Evolutionary conservation across 1,140 invertebrate species (phyloP), one percentile per base, ranked within the genome.

Genomic region (Zaprionus capensis): DNA sequence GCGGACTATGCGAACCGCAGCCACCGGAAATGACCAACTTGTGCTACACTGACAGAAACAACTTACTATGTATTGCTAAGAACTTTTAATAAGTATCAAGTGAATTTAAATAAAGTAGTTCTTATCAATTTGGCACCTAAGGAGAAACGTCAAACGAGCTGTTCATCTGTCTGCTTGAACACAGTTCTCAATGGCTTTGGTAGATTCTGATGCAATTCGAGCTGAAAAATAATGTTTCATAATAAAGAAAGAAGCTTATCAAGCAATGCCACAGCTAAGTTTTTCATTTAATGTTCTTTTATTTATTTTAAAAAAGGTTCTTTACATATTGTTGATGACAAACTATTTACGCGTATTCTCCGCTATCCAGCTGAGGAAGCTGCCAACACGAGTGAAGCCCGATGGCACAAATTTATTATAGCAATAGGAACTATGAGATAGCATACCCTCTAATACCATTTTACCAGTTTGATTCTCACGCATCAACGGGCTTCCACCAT

Each of bases 21-120:
- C 80, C 83, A 74, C 84, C 78, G 84, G 84, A 88, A 84, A 84
- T 84, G 74, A 72, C 74, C 61, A 81, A 83, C 72, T 83, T 80
- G 68, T 34, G 75, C 58, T 24, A 12, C 28, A 63, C 20, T 49
- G 51, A 15, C n/a, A 46, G n/a, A 49, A 46, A 51, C 36, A 53
- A 17, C 14, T 14, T 0, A 22, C 20, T 38, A 1, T 0, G 17
- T 20, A 36, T 38, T 38, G 9, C 14, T n/a, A 28, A 56, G 7
- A 20, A 15, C 38, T 41, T 41, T 41, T 15, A n/a, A 6, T 14
- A 5, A 6, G 15, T 6, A n/a, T n/a, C 12, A 6, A n/a, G 5
- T n/a, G 2, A n/a, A n/a, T 41, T 15, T 41, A n/a, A 6, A 6
- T n/a, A n/a, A 6, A 41, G 6, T 41, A n/a, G 7, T 41, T 7